Evolutionary conservation across 2,888 invertebrate species (phyloP).

Genomic region (Caradrina clavipalpis): DNA sequence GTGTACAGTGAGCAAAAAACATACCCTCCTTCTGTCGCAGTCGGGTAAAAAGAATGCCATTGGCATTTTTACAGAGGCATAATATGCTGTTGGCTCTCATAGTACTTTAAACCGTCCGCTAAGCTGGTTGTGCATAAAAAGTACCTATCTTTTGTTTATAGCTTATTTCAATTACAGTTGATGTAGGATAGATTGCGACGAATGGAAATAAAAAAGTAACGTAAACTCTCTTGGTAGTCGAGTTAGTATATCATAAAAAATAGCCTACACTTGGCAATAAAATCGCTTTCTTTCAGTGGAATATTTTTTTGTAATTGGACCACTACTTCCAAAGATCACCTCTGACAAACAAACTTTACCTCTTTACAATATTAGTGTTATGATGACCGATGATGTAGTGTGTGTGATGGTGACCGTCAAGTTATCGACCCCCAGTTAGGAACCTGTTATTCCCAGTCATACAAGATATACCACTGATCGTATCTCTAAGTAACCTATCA

Average conservation of each 20-base stretch:
- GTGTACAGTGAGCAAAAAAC: conserved; percentile 17
- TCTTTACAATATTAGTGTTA: background rate
- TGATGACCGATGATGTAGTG: no score
- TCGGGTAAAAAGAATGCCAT: conserved; percentile 11
- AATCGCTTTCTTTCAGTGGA: no score
- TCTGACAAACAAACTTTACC: no score
- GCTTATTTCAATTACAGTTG: background rate
- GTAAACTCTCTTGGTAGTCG: no score
- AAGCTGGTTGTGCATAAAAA: background rate
- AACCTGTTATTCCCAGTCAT: conserved; percentile 15
- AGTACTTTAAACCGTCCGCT: background rate
- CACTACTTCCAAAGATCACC: no score
- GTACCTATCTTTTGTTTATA: background rate
- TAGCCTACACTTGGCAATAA: no score
- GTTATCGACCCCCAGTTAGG: background rate
- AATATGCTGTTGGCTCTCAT: background rate
- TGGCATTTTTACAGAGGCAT: background rate
- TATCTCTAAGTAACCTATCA: background rate
- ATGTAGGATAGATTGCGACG: background rate
- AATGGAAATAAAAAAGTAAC: no score
- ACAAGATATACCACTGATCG: conserved; percentile 4
- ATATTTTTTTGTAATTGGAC: no score
- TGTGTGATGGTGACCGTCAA: no score
- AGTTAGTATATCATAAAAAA: no score
- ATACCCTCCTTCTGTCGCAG: no score